These are phyloP conservation scores for Acipenser ruthenus DNA, from an alignment of 2,797 vertebrate species.

Conservation along the genomic window DNA sequence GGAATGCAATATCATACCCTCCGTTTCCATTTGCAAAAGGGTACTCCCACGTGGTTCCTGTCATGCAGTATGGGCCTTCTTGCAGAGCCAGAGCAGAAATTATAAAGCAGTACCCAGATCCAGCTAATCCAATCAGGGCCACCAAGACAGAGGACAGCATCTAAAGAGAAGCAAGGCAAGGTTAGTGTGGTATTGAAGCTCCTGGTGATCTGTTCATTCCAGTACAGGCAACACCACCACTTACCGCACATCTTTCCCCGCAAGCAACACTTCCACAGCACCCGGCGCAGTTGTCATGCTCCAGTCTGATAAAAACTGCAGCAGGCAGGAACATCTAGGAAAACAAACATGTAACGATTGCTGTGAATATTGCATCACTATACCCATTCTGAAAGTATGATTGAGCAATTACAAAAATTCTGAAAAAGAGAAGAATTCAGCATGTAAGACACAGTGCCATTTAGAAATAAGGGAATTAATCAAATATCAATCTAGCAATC, in stretches of 20 bases:
- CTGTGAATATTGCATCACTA: not conserved
- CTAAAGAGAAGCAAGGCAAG: conserved; percentile 36
- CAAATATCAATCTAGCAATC: no score
- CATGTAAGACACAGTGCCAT: no score
- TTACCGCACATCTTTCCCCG: conserved; percentile 70
- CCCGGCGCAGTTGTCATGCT: conserved; percentile 50
- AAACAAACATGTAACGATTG: not conserved
- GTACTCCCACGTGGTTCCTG: conserved; percentile 36
- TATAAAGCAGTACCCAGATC: conserved; percentile 70
- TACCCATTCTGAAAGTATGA: no score
- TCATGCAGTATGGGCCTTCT: conserved; percentile 61
- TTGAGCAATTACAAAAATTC: no score
- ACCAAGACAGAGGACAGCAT: conserved; percentile 66
- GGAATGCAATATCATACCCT: conserved; percentile 43
- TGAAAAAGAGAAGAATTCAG: no score
- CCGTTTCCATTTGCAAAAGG: conserved; percentile 45
- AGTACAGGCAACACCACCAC: conserved; percentile 9
- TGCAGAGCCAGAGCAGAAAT: conserved; percentile 62
- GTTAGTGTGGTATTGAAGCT: no score
- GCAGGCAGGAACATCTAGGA: conserved; percentile 76
- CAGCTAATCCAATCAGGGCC: conserved; percentile 64
- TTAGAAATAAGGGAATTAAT: no score
- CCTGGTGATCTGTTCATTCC: no score
- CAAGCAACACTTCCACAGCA: conserved; percentile 51
- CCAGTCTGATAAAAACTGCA: conserved; percentile 65